Evolutionary conservation across 2,797 vertebrate genomes (phyloP).

Genomic region (Pteronotus mesoamericanus): DNA sequence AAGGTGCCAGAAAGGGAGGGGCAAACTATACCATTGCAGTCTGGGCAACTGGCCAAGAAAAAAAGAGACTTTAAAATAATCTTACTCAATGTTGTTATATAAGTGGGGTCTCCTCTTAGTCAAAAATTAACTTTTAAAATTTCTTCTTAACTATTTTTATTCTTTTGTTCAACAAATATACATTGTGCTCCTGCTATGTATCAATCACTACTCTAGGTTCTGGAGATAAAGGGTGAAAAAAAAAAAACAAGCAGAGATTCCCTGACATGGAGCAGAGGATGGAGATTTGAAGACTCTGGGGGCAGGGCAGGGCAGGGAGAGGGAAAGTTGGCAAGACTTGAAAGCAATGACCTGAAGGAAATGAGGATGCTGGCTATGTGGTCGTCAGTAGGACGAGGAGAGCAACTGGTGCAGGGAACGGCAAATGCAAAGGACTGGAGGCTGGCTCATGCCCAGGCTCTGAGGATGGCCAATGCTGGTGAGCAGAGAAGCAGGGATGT

Average conservation of each 20-base stretch:
- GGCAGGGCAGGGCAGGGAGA: too few relatives aligned
- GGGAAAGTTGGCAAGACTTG: not conserved
- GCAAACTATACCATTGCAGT: not conserved
- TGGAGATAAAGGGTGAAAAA: not conserved
- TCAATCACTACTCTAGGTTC: not conserved
- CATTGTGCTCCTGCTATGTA: not conserved
- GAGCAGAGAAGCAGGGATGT: accelerated
- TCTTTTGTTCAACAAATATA: not conserved
- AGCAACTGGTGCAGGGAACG: not conserved
- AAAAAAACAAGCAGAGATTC: not conserved
- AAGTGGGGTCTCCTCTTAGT: not conserved
- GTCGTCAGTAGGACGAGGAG: not conserved
- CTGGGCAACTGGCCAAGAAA: not conserved
- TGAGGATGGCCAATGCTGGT: not conserved
- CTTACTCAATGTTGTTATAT: not conserved
- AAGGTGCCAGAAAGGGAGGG: not conserved
- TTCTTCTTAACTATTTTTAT: not conserved
- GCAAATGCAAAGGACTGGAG: not conserved
- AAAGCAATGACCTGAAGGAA: not conserved
- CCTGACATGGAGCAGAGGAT: not conserved
- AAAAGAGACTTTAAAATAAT: not conserved
- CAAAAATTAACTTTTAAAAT: not conserved
- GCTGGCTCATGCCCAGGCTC: not conserved
- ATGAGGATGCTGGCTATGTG: not conserved
- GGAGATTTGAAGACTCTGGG: accelerated